Evolutionary conservation across 2,113 vertebrate genomes (phyloP), one percentile per base, ranked within the genome.

Genomic region (Sturnira hondurensis): DNA sequence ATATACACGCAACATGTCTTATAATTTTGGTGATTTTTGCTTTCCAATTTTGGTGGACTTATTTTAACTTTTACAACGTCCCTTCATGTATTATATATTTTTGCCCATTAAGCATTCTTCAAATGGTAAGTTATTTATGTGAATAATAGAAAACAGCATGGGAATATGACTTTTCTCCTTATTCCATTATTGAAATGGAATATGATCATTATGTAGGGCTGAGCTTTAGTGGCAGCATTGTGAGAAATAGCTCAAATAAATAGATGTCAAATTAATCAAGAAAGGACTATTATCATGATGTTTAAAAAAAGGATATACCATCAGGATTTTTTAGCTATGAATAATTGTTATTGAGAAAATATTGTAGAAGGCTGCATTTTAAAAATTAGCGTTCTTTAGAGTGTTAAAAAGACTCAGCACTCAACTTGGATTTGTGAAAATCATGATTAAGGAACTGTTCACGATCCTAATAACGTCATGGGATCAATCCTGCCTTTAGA

Each of bases 201-300:
- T 83, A 85, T 36, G 45, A 50, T 92, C 94, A 97, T 96, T 95
- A 97, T 12, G 58, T 41, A 95, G 41, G n/a, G 52, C 89, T 96
- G 31, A 28, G 80, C 50, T 54, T 95, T 95, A 87, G 80, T 86
- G 71, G 26, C 54, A 74, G 4, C 84, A 92, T 97, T 97, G 97
- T 97, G 45, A 92, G 93, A 97, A 96, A 92, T 24, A 97, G 74
- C 50, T 38, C 50, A 80, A 89, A 24, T 96, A 92, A 96, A 94
- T 93, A 98, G 94, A 93, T 88, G 17, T 91, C 97, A 95, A 54
- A 65, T 97, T 84, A 96, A 96, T 91, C n/a, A 96, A 73, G 90
- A 93, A 80, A 52, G 71, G 73, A 91, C 74, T 73, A 47, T 87
- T 33, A 76, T 52, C 90, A 50, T 84, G 94, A 97, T 94, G 95